phyloP scores from a whole-genome alignment of 2,113 vertebrate species.

The Balaeniceps rex region DNA sequence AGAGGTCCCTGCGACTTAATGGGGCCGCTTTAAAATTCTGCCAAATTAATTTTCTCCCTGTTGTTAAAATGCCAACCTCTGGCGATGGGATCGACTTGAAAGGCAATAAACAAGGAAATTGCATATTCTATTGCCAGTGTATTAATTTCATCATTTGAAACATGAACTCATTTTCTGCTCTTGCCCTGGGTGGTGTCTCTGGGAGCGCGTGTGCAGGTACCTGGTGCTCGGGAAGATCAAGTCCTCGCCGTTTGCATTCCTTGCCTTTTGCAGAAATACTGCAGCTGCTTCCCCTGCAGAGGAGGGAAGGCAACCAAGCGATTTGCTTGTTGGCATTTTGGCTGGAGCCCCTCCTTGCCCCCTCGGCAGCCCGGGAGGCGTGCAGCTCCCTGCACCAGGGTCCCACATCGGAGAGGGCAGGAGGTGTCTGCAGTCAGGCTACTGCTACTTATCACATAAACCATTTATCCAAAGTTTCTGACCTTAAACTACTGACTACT shows the following conservation, averaged over 20 bases:
- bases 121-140: not conserved
- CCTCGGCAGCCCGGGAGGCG: not conserved
- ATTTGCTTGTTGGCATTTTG: not conserved
- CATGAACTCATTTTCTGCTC: not conserved
- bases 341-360: not conserved
- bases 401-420: accelerated
- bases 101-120: constrained; percentile 30
- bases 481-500: not conserved
- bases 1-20: not conserved
- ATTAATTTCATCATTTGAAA: not conserved
- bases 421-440: not conserved
- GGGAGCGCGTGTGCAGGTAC: not conserved
- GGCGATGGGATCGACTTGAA: not conserved
- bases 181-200: not conserved
- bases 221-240: not conserved
- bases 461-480: not conserved
- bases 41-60: constrained; percentile 12
- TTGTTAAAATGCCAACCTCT: constrained; percentile 19
- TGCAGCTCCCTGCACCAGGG: accelerated
- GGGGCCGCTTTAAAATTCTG: not conserved
- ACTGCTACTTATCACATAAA: not conserved
- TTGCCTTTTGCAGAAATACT: not conserved
- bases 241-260: not conserved
- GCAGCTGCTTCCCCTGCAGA: not conserved
- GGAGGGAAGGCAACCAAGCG: not conserved